phyloP scores from a whole-genome alignment of 2,113 vertebrate species.

The Gallinago jamesoni region DNA sequence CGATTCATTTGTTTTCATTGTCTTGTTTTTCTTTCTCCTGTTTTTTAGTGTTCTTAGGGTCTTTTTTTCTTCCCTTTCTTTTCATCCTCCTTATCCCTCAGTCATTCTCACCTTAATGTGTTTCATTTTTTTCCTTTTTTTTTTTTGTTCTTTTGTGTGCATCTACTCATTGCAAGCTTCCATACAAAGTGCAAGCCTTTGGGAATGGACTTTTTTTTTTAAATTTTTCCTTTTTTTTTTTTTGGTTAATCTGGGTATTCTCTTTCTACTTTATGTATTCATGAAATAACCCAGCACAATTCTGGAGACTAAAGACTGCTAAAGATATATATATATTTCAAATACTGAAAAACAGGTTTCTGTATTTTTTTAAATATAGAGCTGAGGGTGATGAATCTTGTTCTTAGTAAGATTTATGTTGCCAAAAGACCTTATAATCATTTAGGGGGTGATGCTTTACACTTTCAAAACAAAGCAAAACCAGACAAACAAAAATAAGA shows the following conservation, averaged over 20 bases:
- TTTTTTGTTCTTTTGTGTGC: not conserved
- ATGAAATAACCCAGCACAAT: not conserved
- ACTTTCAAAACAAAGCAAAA: not conserved
- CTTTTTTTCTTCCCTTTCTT: not conserved
- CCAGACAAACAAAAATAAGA: not conserved
- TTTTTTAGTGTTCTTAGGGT: not conserved
- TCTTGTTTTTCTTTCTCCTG: not conserved
- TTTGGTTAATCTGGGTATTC: not conserved
- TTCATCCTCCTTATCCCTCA: not conserved
- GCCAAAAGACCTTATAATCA: not conserved
- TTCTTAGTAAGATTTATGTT: not conserved
- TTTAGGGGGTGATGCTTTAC: not conserved
- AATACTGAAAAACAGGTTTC: not conserved
- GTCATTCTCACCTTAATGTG: not conserved
- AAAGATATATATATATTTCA: not conserved
- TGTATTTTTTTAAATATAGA: not conserved
- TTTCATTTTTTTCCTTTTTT: not conserved
- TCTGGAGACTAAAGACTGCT: not conserved
- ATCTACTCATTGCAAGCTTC: not conserved
- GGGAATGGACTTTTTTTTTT: not conserved
- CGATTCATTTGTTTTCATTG: not conserved
- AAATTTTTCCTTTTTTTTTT: not conserved
- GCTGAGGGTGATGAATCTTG: not conserved
- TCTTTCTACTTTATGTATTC: not conserved
- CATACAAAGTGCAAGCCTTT: not conserved